A percentile compares a stretch with the other conserved stretches of the same genome.
These are phyloP conservation scores for Willisornis vidua DNA, from an alignment of 2,113 vertebrate genomes.

Conservation along the genomic window DNA sequence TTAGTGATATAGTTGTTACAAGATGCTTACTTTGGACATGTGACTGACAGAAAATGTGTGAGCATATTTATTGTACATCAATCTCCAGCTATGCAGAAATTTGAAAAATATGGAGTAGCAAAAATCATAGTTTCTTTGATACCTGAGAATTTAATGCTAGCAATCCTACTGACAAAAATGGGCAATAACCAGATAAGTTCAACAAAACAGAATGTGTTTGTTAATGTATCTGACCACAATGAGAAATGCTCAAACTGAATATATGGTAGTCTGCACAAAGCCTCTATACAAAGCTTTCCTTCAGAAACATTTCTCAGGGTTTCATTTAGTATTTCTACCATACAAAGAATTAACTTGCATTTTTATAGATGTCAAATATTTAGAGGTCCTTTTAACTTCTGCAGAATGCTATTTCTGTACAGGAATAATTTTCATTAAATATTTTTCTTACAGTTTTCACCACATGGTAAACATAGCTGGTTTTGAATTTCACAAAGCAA, in stretches of 20 bases:
- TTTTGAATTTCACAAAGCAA: conserved; percentile 11
- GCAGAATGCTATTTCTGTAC: background rate
- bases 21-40: background rate
- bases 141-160: background rate
- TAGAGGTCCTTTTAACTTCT: background rate
- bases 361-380: background rate
- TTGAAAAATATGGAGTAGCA: background rate
- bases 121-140: background rate
- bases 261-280: background rate
- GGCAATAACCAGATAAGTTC: background rate
- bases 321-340: background rate
- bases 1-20: background rate
- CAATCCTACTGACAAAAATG: background rate
- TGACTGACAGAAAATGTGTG: background rate
- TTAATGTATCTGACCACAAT: background rate
- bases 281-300: background rate
- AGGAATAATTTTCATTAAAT: background rate
- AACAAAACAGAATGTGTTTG: background rate
- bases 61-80: background rate
- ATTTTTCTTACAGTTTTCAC: conserved; percentile 24
- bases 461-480: background rate
- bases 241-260: background rate
- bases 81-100: background rate
- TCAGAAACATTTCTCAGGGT: background rate
- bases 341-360: background rate